A percentile compares a stretch with the other conserved stretches of the same genome.
Evolutionary conservation across 2,797 vertebrate species (phyloP).

Genomic region (Aphelocoma californica): DNA sequence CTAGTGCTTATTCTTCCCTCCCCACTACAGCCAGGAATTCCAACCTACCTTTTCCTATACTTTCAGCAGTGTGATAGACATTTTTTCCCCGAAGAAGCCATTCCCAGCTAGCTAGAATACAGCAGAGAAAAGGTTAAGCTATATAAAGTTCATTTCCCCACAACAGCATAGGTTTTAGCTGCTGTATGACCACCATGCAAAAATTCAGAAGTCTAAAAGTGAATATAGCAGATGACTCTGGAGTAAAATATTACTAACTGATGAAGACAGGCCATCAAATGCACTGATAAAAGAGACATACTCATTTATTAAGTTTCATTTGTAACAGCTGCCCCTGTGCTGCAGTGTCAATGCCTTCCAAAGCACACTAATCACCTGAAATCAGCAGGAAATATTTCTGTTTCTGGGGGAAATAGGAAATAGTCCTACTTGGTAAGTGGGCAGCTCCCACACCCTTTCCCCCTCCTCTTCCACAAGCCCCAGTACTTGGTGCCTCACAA

Average conservation of each 20-base stretch:
- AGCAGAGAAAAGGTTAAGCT: slow-evolving; percentile 27
- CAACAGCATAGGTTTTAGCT: slow-evolving; percentile 2
- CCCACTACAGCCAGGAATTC: neutral
- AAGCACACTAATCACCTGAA: neutral
- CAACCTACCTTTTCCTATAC: neutral
- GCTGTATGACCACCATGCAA: neutral
- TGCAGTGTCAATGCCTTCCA: accelerated
- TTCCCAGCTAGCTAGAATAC: slow-evolving; percentile 35
- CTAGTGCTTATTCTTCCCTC: neutral
- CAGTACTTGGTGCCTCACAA: neutral
- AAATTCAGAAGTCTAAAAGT: slow-evolving; percentile 46
- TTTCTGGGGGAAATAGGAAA: neutral
- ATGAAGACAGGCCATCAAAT: slow-evolving; percentile 39
- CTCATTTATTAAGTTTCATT: neutral
- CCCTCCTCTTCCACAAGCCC: neutral
- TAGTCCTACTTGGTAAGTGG: neutral
- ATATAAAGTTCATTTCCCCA: slow-evolving; percentile 21
- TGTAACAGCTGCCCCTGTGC: neutral
- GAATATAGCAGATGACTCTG: slow-evolving; percentile 18
- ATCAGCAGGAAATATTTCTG: neutral
- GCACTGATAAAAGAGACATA: neutral
- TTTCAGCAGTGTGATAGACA: neutral
- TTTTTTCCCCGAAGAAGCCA: neutral
- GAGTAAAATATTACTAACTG: neutral
- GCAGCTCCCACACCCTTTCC: neutral